A percentile compares a stretch with the other conserved stretches of the same genome.
phyloP scores from a whole-genome alignment of 2,888 invertebrate genomes.

The Ormyrus rosae region DNA sequence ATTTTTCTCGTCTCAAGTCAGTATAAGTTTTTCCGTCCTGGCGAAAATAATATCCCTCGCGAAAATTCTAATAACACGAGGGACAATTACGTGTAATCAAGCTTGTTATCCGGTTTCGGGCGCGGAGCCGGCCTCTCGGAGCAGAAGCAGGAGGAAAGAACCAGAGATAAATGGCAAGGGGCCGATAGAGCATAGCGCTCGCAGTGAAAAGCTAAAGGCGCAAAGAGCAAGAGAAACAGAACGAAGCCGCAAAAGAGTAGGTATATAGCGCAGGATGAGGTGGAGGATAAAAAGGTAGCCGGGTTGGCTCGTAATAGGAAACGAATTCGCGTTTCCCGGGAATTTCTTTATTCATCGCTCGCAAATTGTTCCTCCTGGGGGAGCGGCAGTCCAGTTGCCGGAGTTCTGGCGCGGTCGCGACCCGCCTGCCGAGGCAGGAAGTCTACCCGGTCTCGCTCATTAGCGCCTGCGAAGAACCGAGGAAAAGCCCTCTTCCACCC shows the following conservation, averaged over 20 bases:
- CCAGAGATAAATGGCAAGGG: background rate
- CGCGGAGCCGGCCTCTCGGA: background rate
- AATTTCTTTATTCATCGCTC: slow-evolving; percentile 66
- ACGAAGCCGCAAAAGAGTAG: background rate
- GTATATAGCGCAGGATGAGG: no score
- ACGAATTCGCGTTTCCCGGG: slow-evolving; percentile 56
- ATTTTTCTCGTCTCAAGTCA: no score
- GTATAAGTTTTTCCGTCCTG: no score
- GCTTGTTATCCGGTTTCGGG: slow-evolving; percentile 54
- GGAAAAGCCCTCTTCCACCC: background rate
- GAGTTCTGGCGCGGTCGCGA: background rate
- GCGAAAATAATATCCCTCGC: no score
- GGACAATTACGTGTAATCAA: slow-evolving; percentile 54
- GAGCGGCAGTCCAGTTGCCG: slow-evolving; percentile 1
- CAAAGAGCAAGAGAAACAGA: background rate
- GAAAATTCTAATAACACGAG: no score
- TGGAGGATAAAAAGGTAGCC: slow-evolving; percentile 8
- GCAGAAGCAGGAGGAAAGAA: background rate
- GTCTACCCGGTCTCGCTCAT: slow-evolving; percentile 39
- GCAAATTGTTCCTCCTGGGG: slow-evolving; percentile 61
- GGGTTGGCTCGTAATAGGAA: slow-evolving; percentile 52
- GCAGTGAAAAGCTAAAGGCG: slow-evolving; percentile 4
- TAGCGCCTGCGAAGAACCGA: slow-evolving; percentile 29
- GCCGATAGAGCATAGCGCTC: background rate
- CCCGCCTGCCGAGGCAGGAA: background rate